Percentiles rank a stretch among this genome's conserved stretches.
phyloP scores from a whole-genome alignment of 2,888 invertebrate species.

The Xanthorhoe designata region DNA sequence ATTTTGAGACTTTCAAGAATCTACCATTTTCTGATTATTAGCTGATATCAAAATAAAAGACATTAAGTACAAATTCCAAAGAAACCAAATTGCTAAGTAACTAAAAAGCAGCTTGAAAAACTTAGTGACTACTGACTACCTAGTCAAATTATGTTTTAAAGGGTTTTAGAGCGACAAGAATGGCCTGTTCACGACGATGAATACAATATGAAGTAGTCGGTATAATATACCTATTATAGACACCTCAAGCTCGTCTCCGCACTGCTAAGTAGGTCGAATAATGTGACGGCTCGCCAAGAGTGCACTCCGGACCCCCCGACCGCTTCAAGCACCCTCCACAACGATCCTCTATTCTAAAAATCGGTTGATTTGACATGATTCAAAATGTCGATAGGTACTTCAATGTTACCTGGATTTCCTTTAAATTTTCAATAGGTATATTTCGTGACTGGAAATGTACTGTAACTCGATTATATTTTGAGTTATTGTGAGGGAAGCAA shows the following conservation, averaged over 20 bases:
- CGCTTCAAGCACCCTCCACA: slow-evolving; percentile 63
- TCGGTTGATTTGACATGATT: slow-evolving; percentile 85
- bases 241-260: slow-evolving; percentile 68
- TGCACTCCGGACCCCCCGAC: slow-evolving; percentile 70
- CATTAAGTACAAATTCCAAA: not conserved
- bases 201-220: slow-evolving; percentile 61
- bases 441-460: slow-evolving; percentile 42
- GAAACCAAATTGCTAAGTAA: not conserved
- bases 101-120: too few relatives aligned
- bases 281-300: slow-evolving; percentile 76
- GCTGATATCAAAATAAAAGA: not conserved
- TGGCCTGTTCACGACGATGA: slow-evolving; percentile 49
- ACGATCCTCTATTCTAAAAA: slow-evolving; percentile 75
- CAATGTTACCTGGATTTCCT: slow-evolving; percentile 22
- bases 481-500: slow-evolving; percentile 43
- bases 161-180: slow-evolving; percentile 25
- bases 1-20: slow-evolving; percentile 1
- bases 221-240: slow-evolving; percentile 49
- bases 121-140: not conserved
- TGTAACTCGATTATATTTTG: slow-evolving; percentile 44
- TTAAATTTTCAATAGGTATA: slow-evolving; percentile 43
- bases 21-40: not conserved
- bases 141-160: slow-evolving; percentile 16
- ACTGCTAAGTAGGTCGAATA: slow-evolving; percentile 83
- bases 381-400: slow-evolving; percentile 76